These are phyloP conservation scores for Eleutherodactylus coqui DNA, from an alignment of 2,797 vertebrate species.

Conservation along the genomic window DNA sequence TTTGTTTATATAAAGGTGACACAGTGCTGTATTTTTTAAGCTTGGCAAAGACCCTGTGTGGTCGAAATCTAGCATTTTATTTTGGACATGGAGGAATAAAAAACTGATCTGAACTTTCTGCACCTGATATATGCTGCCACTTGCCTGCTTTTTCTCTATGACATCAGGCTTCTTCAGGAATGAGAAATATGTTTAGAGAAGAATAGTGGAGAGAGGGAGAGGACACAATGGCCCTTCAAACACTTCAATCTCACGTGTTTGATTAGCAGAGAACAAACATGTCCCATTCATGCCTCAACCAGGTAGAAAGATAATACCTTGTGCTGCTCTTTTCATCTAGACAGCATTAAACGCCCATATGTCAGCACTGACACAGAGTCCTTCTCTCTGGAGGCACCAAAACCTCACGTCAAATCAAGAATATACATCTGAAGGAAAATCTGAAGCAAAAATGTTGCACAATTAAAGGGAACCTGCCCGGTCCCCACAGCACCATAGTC, in stretches of 20 bases:
- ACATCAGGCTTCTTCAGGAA: not conserved
- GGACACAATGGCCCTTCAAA: conserved; percentile 11
- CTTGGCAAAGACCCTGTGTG: too few relatives aligned
- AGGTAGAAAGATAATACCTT: conserved; percentile 37
- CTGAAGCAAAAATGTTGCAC: not conserved
- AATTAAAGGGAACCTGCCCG: too few relatives aligned
- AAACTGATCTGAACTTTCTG: too few relatives aligned
- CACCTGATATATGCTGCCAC: too few relatives aligned
- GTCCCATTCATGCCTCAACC: conserved; percentile 41
- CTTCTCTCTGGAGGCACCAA: not conserved
- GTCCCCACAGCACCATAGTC: too few relatives aligned
- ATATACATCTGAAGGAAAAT: not conserved
- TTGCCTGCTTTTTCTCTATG: too few relatives aligned
- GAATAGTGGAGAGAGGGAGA: not conserved
- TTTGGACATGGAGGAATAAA: too few relatives aligned
- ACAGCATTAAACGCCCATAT: not conserved
- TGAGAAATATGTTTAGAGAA: conserved; percentile 19
- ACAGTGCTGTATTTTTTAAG: too few relatives aligned
- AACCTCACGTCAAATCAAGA: not conserved
- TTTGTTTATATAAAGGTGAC: too few relatives aligned
- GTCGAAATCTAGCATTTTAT: too few relatives aligned
- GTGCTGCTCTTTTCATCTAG: conserved; percentile 10
- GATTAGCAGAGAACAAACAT: conserved; percentile 22
- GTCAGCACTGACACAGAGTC: conserved; percentile 25
- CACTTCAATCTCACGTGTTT: conserved; percentile 36